These are phyloP conservation scores for Philopedon plagiatum DNA, from an alignment of 2,888 invertebrate genomes.

Conservation along the genomic window DNA sequence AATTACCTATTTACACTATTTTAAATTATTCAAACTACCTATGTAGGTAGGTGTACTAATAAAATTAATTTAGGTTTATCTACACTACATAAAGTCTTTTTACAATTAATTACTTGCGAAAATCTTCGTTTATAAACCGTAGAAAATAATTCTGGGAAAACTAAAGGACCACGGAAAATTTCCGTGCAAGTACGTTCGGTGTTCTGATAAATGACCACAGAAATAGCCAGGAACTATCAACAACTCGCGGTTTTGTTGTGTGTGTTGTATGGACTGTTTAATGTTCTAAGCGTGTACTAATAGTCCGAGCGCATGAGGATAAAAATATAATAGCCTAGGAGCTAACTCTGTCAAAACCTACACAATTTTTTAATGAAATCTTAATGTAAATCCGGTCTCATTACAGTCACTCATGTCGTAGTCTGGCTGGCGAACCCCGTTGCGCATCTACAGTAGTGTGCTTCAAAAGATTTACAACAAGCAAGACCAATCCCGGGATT, in stretches of 20 bases:
- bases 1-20: no score
- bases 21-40: no score
- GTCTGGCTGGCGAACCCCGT: no score
- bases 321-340: background rate
- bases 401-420: no score
- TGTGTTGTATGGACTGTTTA: conserved; percentile 40
- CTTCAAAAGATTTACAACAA: no score
- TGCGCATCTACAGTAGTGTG: no score
- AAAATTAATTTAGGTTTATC: background rate
- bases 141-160: conserved; percentile 32
- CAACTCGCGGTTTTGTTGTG: conserved; percentile 41
- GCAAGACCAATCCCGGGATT: no score
- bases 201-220: conserved; percentile 47
- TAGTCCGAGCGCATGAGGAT: background rate
- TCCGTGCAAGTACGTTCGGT: conserved; percentile 29
- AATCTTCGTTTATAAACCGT: conserved; percentile 29
- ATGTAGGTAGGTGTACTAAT: no score
- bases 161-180: conserved; percentile 34
- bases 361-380: no score
- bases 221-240: conserved; percentile 48
- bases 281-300: conserved; percentile 24
- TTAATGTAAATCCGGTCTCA: no score
- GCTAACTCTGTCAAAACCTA: background rate
- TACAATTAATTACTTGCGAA: background rate
- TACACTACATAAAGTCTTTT: background rate